Evolutionary conservation across 2,888 invertebrate species (phyloP), one percentile per base, ranked within the genome.

Genomic region (Drosophila borealis): DNA sequence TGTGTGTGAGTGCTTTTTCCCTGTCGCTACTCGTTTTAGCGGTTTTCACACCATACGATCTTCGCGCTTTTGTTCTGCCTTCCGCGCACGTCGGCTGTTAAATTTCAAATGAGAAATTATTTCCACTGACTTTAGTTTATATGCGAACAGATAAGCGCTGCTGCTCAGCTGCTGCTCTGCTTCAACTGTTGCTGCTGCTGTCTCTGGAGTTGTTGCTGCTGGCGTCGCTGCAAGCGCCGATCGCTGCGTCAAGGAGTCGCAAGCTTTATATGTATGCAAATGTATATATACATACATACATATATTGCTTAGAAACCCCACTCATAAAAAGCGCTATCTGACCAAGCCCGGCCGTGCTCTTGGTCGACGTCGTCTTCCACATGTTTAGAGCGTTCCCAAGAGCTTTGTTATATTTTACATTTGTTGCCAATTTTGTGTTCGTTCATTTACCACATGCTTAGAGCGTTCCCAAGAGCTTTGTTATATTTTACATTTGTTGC

Each of bases 71-170:
- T 69, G 63, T 74, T 72, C 64, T 70, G 68, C 73, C 80, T 67
- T 67, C 70, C 89, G 79, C 81, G 79, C 84, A 74, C 85, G 76
- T 68, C 83, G 82, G 79, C 82, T 89, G 80, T 85, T 82, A 78
- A 88, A 81, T 86, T 90, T 88, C 87, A 91, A 91, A 91, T 91
- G 91, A 91, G 90, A 91, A 88, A 81, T 81, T 79, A 81, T 84
- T 89, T 81, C 78, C 76, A 81, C 67, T 59, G 82, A 71, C 82
- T 88, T 91, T 80, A 84, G 88, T 88, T 91, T 91, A 90, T 91
- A 91, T 90, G 89, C 80, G 80, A 72, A 51, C 81, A 90, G 89
- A 84, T 89, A 84, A 89, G 85, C 83, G 69, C 53, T 51, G 77
- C 21, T 49, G 54, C 53, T n/a, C 14, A 59, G 48, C 48, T 65